Percentiles rank a stretch among this genome's conserved stretches.
phyloP scores from a whole-genome alignment of 2,797 vertebrate species.

The Hoplostethus atlanticus region DNA sequence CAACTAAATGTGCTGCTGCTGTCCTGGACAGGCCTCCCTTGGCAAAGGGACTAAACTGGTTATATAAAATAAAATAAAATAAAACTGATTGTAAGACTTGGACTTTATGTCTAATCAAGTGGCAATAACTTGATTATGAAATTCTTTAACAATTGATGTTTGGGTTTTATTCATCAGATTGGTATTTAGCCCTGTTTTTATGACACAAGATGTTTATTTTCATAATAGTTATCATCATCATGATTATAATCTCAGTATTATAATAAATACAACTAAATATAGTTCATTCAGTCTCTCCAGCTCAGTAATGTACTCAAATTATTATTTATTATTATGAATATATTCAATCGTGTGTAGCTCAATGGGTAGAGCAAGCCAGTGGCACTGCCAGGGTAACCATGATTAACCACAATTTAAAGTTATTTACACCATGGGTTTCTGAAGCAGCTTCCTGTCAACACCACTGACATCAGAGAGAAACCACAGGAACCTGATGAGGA shows the following conservation, averaged over 20 bases:
- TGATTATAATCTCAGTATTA: background rate
- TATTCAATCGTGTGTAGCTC: background rate
- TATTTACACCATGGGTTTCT: background rate
- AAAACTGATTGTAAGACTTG: too few species aligned
- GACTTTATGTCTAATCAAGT: too few species aligned
- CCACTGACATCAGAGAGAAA: too few species aligned
- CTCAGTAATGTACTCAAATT: background rate
- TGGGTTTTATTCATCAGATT: too few species aligned
- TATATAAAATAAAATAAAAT: too few species aligned
- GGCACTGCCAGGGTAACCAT: background rate
- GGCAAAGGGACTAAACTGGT: background rate
- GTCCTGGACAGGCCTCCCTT: background rate
- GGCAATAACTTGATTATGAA: too few species aligned
- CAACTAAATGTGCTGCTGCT: conserved; percentile 1
- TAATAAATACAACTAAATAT: background rate
- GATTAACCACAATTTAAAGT: background rate
- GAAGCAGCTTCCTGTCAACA: too few species aligned
- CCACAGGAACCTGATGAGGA: too few species aligned
- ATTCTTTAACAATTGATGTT: too few species aligned
- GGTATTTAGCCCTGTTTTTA: too few species aligned
- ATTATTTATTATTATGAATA: too few species aligned
- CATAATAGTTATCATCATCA: background rate
- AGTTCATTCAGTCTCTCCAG: background rate
- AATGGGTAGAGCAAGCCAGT: background rate
- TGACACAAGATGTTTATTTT: background rate